Conservation (phyloP, 2,888 invertebrate species). For the Theretra japonica region DNA sequence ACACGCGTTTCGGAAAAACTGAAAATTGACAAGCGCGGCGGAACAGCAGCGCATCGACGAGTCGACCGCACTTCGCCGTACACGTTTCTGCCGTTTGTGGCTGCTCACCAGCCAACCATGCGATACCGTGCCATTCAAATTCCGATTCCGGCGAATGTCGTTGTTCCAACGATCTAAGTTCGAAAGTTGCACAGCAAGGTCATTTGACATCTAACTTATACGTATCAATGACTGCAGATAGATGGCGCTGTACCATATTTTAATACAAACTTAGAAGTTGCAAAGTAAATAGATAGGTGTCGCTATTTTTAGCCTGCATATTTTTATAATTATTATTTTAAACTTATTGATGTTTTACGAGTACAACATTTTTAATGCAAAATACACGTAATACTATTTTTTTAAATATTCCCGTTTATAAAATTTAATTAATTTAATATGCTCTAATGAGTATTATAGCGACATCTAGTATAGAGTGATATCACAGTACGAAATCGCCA, state of each 20-base stretch:
- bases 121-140: slow-evolving; percentile 73
- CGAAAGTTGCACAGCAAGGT: slow-evolving; percentile 77
- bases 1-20: slow-evolving; percentile 82
- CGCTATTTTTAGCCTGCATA: background rate
- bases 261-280: slow-evolving; percentile 19
- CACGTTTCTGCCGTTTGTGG: slow-evolving; percentile 78
- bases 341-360: background rate
- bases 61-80: slow-evolving; percentile 84
- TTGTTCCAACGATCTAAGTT: slow-evolving; percentile 74
- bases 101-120: slow-evolving; percentile 32
- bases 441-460: background rate
- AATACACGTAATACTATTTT: background rate
- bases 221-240: slow-evolving; percentile 42
- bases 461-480: background rate
- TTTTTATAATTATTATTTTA: background rate
- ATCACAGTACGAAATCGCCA: background rate
- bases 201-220: slow-evolving; percentile 58
- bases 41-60: slow-evolving; percentile 83
- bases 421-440: background rate
- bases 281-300: slow-evolving; percentile 10
- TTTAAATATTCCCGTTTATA: no score
- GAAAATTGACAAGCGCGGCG: slow-evolving; percentile 77
- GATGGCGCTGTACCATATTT: slow-evolving; percentile 54
- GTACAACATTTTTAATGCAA: background rate
- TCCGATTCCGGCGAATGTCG: slow-evolving; percentile 69